phyloP scores from a whole-genome alignment of 2,113 vertebrate genomes.

The Sorex araneus region DNA sequence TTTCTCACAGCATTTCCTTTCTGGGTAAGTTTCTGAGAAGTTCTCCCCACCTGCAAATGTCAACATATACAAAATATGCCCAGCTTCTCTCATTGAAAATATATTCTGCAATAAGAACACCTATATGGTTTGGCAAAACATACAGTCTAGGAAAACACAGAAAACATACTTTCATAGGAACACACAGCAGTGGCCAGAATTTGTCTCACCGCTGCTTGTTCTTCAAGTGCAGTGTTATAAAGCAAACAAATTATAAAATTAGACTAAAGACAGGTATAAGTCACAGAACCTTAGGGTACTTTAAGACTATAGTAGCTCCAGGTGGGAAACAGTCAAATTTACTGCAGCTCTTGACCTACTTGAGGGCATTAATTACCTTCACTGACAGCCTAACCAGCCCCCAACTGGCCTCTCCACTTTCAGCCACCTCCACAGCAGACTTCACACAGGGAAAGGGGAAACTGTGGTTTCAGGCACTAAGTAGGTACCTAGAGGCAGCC shows the following conservation, averaged over 20 bases:
- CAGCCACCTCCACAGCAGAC: too few species aligned
- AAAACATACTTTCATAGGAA: slow-evolving; percentile 1
- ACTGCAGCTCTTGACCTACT: neutral
- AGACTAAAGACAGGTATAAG: neutral
- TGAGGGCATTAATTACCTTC: neutral
- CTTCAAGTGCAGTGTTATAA: neutral
- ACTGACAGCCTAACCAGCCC: neutral
- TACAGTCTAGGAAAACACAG: neutral
- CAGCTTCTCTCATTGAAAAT: slow-evolving; percentile 7
- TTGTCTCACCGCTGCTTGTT: neutral
- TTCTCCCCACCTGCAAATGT: neutral
- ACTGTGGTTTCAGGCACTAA: neutral
- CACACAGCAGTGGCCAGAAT: neutral
- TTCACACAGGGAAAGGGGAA: neutral
- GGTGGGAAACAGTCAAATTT: neutral
- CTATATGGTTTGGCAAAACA: neutral
- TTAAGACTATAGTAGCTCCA: neutral
- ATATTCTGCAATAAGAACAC: neutral
- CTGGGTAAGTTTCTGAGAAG: neutral
- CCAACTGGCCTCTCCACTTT: neutral
- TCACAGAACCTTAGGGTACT: neutral
- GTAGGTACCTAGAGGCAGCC: neutral
- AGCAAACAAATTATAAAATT: neutral
- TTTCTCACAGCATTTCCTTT: neutral
- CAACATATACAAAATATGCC: neutral